Evolutionary conservation across 1,140 invertebrate genomes (phyloP).

Genomic region (Drosophila willistoni): DNA sequence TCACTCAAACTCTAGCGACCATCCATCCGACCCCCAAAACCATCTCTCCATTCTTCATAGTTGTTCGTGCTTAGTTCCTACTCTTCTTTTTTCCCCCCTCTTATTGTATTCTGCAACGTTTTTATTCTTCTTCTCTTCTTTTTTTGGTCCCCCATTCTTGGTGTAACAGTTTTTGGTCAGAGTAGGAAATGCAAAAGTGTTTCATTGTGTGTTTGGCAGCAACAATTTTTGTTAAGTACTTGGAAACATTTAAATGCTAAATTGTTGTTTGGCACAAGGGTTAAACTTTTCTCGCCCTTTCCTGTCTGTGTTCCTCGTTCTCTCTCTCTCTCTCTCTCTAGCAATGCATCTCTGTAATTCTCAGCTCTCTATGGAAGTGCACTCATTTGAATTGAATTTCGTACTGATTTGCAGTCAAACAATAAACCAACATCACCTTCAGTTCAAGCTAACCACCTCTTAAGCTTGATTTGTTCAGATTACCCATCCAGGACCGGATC

Average conservation of each 20-base stretch:
- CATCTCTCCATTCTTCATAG: not conserved
- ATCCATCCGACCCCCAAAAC: not conserved
- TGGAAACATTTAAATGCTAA: slow-evolving; percentile 72
- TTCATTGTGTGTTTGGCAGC: slow-evolving; percentile 66
- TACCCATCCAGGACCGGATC: not conserved
- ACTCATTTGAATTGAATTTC: slow-evolving; percentile 51
- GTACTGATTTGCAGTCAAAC: slow-evolving; percentile 21
- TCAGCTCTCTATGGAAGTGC: slow-evolving; percentile 8
- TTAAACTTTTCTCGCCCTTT: not conserved
- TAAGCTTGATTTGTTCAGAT: slow-evolving; percentile 35
- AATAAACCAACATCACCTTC: slow-evolving; percentile 35
- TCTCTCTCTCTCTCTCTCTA: not conserved
- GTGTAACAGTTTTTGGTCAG: slow-evolving; percentile 48
- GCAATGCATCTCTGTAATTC: too few relatives aligned
- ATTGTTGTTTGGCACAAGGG: slow-evolving; percentile 46
- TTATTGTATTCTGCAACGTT: slow-evolving; percentile 44
- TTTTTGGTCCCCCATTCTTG: slow-evolving; percentile 5
- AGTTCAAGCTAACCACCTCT: slow-evolving; percentile 26
- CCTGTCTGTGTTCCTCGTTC: not conserved
- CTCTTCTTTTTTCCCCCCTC: not conserved
- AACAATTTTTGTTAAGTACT: slow-evolving; percentile 72
- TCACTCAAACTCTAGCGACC: slow-evolving; percentile 64
- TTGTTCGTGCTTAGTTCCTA: slow-evolving; percentile 2
- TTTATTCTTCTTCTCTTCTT: slow-evolving; percentile 54
- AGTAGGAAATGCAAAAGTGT: slow-evolving; percentile 74